phyloP scores from a whole-genome alignment of 2,113 vertebrate genomes.

The Lagopus leucura region DNA sequence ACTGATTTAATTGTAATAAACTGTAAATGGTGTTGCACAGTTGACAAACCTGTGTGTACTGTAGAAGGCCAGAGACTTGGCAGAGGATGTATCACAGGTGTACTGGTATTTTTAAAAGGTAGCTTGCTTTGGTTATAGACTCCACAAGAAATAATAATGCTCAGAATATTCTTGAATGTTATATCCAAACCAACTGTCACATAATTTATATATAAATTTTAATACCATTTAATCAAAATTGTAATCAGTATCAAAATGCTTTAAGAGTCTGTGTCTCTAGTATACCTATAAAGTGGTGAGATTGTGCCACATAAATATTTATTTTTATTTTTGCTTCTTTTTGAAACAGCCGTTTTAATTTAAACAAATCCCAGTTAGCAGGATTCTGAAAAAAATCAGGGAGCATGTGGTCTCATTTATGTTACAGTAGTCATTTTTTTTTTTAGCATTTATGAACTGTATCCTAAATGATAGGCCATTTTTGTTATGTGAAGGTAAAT shows the following conservation, averaged over 20 bases:
- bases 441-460: slow-evolving; percentile 67
- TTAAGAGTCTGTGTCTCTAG: slow-evolving; percentile 74
- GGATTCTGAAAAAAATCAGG: slow-evolving; percentile 73
- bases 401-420: slow-evolving; percentile 72
- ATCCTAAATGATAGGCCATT: slow-evolving; percentile 73
- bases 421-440: slow-evolving; percentile 67
- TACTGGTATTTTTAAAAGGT: slow-evolving; percentile 66
- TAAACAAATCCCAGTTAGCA: slow-evolving; percentile 66
- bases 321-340: slow-evolving; percentile 72
- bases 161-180: slow-evolving; percentile 59
- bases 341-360: slow-evolving; percentile 69
- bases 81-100: slow-evolving; percentile 76
- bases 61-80: slow-evolving; percentile 78
- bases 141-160: slow-evolving; percentile 69
- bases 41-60: slow-evolving; percentile 83
- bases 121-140: slow-evolving; percentile 66
- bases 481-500: slow-evolving; percentile 69
- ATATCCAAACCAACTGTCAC: slow-evolving; percentile 64
- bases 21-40: slow-evolving; percentile 82
- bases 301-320: slow-evolving; percentile 75
- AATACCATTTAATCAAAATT: slow-evolving; percentile 75
- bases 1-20: slow-evolving; percentile 80
- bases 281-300: slow-evolving; percentile 73
- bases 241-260: slow-evolving; percentile 73
- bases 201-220: slow-evolving; percentile 74